Evolutionary conservation across 2,888 invertebrate species (phyloP).

Genomic region (Lepetodrilus schrolli): DNA sequence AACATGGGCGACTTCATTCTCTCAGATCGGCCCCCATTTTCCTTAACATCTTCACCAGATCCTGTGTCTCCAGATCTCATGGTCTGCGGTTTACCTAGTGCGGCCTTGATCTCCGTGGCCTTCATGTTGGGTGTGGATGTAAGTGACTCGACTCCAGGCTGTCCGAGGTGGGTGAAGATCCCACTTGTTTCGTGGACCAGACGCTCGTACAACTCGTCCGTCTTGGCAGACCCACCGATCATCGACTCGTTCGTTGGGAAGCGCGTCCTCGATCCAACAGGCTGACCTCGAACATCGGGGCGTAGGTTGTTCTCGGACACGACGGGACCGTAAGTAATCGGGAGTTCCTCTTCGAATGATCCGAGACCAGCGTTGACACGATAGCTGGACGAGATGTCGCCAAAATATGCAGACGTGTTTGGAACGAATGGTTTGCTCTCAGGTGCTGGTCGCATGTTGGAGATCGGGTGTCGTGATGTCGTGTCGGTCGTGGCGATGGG

Average conservation of each 20-base stretch:
- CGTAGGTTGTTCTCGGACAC: slow-evolving; percentile 27
- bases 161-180: slow-evolving; percentile 48
- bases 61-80: background rate
- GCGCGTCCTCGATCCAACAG: background rate
- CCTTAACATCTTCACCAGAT: background rate
- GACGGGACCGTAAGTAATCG: background rate
- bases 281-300: slow-evolving; percentile 10
- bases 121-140: background rate
- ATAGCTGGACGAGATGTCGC: slow-evolving; percentile 1
- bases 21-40: background rate
- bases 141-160: background rate
- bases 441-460: background rate
- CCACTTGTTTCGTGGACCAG: slow-evolving; percentile 57
- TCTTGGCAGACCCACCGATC: slow-evolving; percentile 37
- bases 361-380: background rate
- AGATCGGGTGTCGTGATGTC: background rate
- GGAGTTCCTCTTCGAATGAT: slow-evolving; percentile 18
- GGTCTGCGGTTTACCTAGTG: background rate
- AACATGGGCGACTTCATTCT: background rate
- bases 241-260: slow-evolving; percentile 3
- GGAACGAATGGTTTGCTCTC: background rate
- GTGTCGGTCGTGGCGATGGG: background rate
- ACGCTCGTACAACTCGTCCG: slow-evolving; percentile 61
- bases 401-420: slow-evolving; percentile 1
- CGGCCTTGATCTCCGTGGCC: background rate